Evolutionary conservation across 23 tunicate genomes (phyloP), one percentile per base, ranked within the genome.

Genomic region (Halocynthia aurantium): DNA sequence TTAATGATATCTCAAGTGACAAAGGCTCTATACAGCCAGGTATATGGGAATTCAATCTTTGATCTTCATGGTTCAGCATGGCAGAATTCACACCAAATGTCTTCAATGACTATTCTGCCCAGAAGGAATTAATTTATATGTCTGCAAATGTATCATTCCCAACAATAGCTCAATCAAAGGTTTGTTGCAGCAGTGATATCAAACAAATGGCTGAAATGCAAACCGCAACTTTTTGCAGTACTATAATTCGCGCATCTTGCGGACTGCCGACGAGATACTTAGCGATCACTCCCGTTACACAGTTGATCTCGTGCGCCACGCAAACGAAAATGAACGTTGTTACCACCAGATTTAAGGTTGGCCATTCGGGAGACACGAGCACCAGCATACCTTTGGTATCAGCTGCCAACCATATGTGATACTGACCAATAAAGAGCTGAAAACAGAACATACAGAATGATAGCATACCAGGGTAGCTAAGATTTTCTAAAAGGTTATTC

Each of bases 321-420:
- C 87, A 83, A 15, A 88, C 88, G 66, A 88, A 88, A 4, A 84
- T 51, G 63, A 90, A 80, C 17, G 96, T 73, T 51, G 83, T 80
- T 49, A 90, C 50, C 75, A 90, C 81, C 9, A 90, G 72, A 63
- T 90, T 84, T 10, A 81, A 76, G 11, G 80, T 84, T 0, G 96
- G 96, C 84, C 84, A 90, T 13, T 72, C 63, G 17, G 96, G 86
- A 10, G 86, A 57, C 7, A 76, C 58, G 55, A 88, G 71, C 55
- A 84, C 89, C 17, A 90, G 84, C 22, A 90, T 80, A 13, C 96
- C 96, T 63, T 76, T 76, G 10, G 87, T 82, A 54, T 90, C 96
- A 11, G 96, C 96, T 9, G 96, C 89, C 12, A 84, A 62, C 96
- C 96, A 90, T 22, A 90, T 90, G 69, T 90, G 96, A 52, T 90